Percentiles rank a stretch among this genome's conserved stretches.
Conservation (phyloP, 2,888 invertebrate genomes). For the Hylaea fasciaria region DNA sequence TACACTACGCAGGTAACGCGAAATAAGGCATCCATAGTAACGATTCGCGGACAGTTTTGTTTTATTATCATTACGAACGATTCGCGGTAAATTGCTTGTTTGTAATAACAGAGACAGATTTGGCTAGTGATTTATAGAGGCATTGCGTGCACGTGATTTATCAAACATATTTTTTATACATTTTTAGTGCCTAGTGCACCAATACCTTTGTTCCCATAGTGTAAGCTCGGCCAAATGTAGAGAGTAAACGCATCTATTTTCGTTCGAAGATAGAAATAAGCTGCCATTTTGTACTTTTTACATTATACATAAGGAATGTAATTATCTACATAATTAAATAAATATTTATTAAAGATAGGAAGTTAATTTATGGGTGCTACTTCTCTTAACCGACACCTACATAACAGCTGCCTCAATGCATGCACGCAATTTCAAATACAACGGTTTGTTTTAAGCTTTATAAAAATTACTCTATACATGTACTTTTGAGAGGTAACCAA, state of each 20-base stretch:
- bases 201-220: constrained; percentile 78
- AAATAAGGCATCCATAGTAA: constrained; percentile 79
- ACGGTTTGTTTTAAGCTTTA: not conserved
- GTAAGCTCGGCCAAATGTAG: constrained; percentile 78
- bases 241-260: constrained; percentile 51
- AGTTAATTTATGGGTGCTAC: constrained; percentile 54
- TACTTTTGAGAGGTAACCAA: constrained; percentile 31
- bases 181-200: constrained; percentile 54
- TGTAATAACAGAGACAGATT: constrained; percentile 54
- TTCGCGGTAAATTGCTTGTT: constrained; percentile 38
- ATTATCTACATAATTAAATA: constrained; percentile 56
- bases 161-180: constrained; percentile 52
- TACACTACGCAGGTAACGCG: constrained; percentile 80
- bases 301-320: constrained; percentile 55
- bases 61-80: constrained; percentile 30
- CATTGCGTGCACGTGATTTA: constrained; percentile 65
- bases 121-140: constrained; percentile 41
- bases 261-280: constrained; percentile 63
- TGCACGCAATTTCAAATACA: constrained; percentile 59
- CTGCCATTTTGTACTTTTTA: constrained; percentile 74
- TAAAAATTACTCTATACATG: constrained; percentile 1
- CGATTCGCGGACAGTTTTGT: constrained; percentile 60
- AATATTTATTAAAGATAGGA: constrained; percentile 44
- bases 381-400: constrained; percentile 62
- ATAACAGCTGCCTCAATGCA: constrained; percentile 72